Base-by-base conservation (phyloP, 2,888 invertebrate genomes). In the Sminthurides aquaticus region DNA sequence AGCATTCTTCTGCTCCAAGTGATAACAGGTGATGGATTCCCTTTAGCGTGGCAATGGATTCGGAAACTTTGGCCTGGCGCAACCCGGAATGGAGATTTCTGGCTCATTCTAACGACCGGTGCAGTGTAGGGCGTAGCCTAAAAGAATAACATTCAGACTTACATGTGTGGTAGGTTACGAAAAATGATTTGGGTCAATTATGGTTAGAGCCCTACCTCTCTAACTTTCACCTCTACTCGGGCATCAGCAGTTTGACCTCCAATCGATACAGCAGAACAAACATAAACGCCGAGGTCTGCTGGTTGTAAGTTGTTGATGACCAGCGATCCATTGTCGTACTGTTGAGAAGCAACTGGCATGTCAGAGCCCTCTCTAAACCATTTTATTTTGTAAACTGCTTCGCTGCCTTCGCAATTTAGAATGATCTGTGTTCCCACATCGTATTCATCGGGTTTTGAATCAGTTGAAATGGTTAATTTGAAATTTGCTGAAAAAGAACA, bases 41-140 rank as follows among this genome's bases (percentile, higher is more conserved):
- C 60, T 49, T 15, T 60, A n/a, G 26, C n/a, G 20, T 49, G 27
- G 26, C 60, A 60, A n/a, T 3, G 49, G 5, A 60, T 49, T 3
- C 60, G 60, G 8, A 60, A 20, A 26, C 48, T 60, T 49, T 60
- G 48, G 25, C 60, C 60, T 3, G 49, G 49, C 2, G 49, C 20
- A 52, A 52, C 22, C 20, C 52, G 18, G 20, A 15, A 52, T 8
- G 52, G 52, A 5, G 52, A 52, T 20, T 52, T 52, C 5, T 52
- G 52, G 22, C 20, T 52, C 20, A 52, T 5, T 20, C 22, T 8
- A 8, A 52, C 52, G 5, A 18, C 15, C 5, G 52, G 52, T 20
- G 52, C 15, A 8, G 52, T 20, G 20, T 20, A 52, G 5, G 8
- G 52, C 5, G 18, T 52, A 15, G 52, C 22, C 52, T 52, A 22